These are phyloP conservation scores for Acanthosepion lycidas DNA, from an alignment of 2,888 invertebrate species.

Conservation along the genomic window DNA sequence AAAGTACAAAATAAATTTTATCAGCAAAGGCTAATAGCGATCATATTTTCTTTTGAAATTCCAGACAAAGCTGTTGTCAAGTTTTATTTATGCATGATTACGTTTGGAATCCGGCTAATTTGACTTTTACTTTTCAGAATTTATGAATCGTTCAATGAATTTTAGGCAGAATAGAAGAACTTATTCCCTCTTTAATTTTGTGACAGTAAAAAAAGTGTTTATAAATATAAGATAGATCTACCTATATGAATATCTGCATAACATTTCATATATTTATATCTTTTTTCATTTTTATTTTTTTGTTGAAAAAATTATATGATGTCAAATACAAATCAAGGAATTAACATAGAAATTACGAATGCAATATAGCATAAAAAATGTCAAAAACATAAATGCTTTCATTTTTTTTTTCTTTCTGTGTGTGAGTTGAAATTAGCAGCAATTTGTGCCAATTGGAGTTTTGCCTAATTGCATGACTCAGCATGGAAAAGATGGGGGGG, in stretches of 20 bases:
- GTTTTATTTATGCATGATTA: too few species aligned
- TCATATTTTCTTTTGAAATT: too few species aligned
- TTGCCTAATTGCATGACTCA: constrained; percentile 22
- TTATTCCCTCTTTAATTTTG: too few species aligned
- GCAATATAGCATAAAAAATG: neutral
- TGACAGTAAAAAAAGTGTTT: too few species aligned
- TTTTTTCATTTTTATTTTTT: neutral
- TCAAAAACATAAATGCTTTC: constrained; percentile 8
- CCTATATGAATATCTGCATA: neutral
- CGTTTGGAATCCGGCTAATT: too few species aligned
- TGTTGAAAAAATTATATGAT: neutral
- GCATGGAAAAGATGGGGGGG: neutral
- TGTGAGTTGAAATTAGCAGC: neutral
- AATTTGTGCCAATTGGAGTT: neutral
- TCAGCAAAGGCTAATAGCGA: too few species aligned
- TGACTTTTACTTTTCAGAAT: too few species aligned
- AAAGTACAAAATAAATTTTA: too few species aligned
- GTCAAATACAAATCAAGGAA: neutral
- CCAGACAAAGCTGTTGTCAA: too few species aligned
- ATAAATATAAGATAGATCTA: neutral
- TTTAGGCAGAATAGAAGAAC: too few species aligned
- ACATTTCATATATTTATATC: neutral
- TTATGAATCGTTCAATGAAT: too few species aligned
- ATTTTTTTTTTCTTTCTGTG: neutral
- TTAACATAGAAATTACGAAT: constrained; percentile 1